Evolutionary conservation across 2,113 vertebrate species (phyloP).

Genomic region (Oreotrochilus melanogaster): DNA sequence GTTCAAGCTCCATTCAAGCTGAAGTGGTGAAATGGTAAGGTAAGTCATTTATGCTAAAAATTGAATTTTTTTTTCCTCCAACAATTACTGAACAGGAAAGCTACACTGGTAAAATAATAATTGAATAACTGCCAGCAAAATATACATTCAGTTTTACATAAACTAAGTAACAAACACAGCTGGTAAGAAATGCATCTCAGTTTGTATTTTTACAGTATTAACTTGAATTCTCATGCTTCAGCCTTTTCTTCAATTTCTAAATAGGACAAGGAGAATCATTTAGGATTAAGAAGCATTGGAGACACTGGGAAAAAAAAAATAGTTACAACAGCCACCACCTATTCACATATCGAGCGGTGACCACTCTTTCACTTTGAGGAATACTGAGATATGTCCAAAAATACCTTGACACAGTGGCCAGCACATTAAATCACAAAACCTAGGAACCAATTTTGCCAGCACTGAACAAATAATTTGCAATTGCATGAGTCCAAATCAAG

Average conservation of each 20-base stretch:
- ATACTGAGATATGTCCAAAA: not conserved
- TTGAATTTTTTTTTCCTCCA: not conserved
- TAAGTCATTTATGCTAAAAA: not conserved
- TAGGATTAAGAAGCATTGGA: not conserved
- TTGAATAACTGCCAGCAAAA: not conserved
- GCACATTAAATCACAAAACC: not conserved
- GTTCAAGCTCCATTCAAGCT: not conserved
- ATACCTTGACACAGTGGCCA: not conserved
- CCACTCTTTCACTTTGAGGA: not conserved
- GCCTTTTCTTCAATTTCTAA: not conserved
- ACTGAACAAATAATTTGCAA: not conserved
- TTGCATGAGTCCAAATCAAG: not conserved
- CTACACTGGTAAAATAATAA: not conserved
- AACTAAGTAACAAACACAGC: not conserved
- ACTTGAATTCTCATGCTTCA: not conserved
- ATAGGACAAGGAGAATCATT: not conserved
- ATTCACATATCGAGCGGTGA: not conserved
- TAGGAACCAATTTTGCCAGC: not conserved
- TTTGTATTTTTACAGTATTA: not conserved
- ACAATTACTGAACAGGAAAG: conserved; percentile 21
- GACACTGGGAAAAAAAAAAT: accelerated
- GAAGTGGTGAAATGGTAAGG: not conserved
- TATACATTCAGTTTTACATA: not conserved
- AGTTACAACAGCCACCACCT: not conserved
- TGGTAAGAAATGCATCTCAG: not conserved